Evolutionary conservation across 1,140 invertebrate genomes (phyloP), one percentile per base, ranked within the genome.

Genomic region (Carcinoscorpius rotundicauda): DNA sequence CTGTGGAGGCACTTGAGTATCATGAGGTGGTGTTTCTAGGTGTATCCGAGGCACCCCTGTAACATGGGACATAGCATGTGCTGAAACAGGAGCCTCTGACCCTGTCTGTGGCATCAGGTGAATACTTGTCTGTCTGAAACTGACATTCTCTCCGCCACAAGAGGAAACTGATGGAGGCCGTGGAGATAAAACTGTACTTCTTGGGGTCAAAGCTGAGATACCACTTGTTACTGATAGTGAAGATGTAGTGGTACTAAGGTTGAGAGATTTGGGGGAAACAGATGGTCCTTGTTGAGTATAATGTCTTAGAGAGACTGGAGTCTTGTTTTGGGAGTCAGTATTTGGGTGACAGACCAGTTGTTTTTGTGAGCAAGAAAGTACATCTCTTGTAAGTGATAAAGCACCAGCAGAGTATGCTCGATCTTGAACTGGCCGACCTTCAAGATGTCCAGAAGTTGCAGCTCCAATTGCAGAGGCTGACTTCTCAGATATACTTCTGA

Each of bases 1-100:
- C 73, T 88, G 87, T 52, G 86, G 84, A 62, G 83, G 84, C 52
- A 86, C 85, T 76, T 87, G 86, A 70, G 82, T 83, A 11, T 84
- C 83, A 73, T 88, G 85, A 51, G 87, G 86, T 68, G 88, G 87
- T 60, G 83, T 84, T 52, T 81, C 79, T 3, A 82, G 80, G 70
- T 81, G 82, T 56, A 81, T 77, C 61, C 81, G 82, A 29, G 82
- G 51, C 8, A 61, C 29, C 49, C n/a, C 10, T 9, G 52, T 52
- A 49, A 60, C 62, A 51, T 69, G 67, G 11, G 66, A 65, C 52
- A 70, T 65, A 51, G 66, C 65, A 63, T 71, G 70, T 8, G 69
- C 70, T 8, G 69, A 66, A 48, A 66, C 10, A 11, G 69, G 67
- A 51, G 64, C 49, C 49, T 66, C 68, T 6, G 67, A 64, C 48